A percentile compares a stretch with the other conserved stretches of the same genome.
Evolutionary conservation across 1,140 invertebrate species (phyloP).

Genomic region (Heterodera schachtii): DNA sequence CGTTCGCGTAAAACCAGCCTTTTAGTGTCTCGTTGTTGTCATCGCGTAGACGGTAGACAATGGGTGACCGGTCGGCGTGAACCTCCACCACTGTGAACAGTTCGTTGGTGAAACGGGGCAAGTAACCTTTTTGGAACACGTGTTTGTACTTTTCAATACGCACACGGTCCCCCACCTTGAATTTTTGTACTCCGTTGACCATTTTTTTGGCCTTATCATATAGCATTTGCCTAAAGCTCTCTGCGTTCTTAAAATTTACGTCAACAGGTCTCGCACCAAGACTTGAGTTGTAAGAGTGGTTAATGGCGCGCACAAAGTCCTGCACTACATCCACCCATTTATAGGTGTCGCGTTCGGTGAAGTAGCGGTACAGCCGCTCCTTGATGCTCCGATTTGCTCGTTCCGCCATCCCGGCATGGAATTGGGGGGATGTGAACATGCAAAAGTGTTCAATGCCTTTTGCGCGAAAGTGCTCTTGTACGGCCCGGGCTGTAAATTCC

Average conservation of each 20-base stretch:
- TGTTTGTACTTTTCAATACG: slow-evolving; percentile 29
- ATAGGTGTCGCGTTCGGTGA: slow-evolving; percentile 36
- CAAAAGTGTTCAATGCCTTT: slow-evolving; percentile 23
- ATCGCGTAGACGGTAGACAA: slow-evolving; percentile 3
- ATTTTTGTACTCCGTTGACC: neutral
- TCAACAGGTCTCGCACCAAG: slow-evolving; percentile 30
- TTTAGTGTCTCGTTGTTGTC: slow-evolving; percentile 9
- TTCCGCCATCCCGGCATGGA: slow-evolving; percentile 52
- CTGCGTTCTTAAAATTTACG: slow-evolving; percentile 42
- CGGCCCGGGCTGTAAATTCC: slow-evolving; percentile 34
- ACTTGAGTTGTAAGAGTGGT: slow-evolving; percentile 33
- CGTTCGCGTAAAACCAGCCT: slow-evolving; percentile 33
- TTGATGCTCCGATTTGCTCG: slow-evolving; percentile 45
- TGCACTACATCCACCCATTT: slow-evolving; percentile 43
- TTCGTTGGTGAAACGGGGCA: slow-evolving; percentile 36
- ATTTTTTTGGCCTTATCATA: neutral
- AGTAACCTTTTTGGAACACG: slow-evolving; percentile 33
- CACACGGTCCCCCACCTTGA: slow-evolving; percentile 24
- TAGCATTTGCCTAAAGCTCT: neutral
- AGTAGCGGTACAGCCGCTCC: slow-evolving; percentile 43
- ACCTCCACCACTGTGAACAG: slow-evolving; percentile 30
- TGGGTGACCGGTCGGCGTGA: neutral
- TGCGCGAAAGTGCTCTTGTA: slow-evolving; percentile 38
- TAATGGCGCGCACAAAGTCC: slow-evolving; percentile 39
- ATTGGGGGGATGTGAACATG: slow-evolving; percentile 28